Evolutionary conservation across 2,888 invertebrate species (phyloP).

Genomic region (Electrophaes corylata): DNA sequence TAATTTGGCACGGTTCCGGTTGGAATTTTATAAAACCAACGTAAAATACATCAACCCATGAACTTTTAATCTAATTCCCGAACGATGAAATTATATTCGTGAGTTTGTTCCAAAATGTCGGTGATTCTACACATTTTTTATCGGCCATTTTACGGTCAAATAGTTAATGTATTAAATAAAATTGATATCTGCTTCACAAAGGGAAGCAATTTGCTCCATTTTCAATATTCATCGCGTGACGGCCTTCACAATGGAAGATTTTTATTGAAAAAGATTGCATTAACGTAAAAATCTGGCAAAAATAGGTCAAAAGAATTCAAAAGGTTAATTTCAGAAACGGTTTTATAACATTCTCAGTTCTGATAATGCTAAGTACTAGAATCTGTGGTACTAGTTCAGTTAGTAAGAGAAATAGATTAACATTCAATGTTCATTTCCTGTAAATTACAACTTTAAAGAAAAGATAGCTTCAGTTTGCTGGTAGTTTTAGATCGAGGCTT

Average conservation of each 20-base stretch:
- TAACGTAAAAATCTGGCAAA: slow-evolving; percentile 14
- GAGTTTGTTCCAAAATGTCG: slow-evolving; percentile 18
- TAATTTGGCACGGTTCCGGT: slow-evolving; percentile 15
- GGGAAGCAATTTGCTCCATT: slow-evolving; percentile 30
- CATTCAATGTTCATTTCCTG: too few relatives aligned
- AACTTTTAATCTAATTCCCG: slow-evolving; percentile 26
- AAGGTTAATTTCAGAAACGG: neutral
- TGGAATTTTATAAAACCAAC: slow-evolving; percentile 11
- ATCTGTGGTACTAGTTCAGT: too few relatives aligned
- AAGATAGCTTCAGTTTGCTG: too few relatives aligned
- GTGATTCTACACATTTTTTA: slow-evolving; percentile 21
- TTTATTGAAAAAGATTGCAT: slow-evolving; percentile 31
- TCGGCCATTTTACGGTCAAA: slow-evolving; percentile 33
- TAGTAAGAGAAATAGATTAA: too few relatives aligned
- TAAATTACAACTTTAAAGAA: too few relatives aligned
- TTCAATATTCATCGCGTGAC: slow-evolving; percentile 26
- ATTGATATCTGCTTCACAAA: slow-evolving; percentile 32
- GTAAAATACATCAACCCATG: slow-evolving; percentile 18
- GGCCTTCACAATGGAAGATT: slow-evolving; percentile 15
- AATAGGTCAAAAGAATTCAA: slow-evolving; percentile 7
- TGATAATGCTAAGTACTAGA: neutral
- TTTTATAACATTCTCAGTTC: neutral
- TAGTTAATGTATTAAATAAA: slow-evolving; percentile 35
- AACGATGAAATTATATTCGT: slow-evolving; percentile 12
- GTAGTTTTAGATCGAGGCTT: too few relatives aligned